These are phyloP conservation scores for Cryptomyrus ogoouensis DNA, from an alignment of 2,113 vertebrate genomes.

Conservation along the genomic window DNA sequence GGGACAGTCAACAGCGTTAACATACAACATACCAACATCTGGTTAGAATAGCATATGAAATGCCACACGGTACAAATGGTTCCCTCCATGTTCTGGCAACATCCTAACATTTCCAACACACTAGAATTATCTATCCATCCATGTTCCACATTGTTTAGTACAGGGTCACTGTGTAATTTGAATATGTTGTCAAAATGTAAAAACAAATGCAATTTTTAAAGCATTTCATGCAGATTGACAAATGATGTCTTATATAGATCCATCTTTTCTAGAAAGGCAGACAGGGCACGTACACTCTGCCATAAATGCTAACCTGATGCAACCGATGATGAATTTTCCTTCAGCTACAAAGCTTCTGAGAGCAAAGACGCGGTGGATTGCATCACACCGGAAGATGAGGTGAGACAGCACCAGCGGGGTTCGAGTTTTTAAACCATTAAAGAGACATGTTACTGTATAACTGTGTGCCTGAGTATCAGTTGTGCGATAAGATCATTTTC, in stretches of 20 bases:
- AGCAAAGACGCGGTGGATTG: slow-evolving; percentile 78
- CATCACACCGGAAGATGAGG: slow-evolving; percentile 83
- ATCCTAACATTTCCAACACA: not conserved
- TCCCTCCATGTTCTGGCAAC: not conserved
- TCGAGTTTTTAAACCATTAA: not conserved
- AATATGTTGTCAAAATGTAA: not conserved
- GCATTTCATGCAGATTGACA: not conserved
- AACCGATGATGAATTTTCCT: slow-evolving; percentile 30
- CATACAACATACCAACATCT: not conserved
- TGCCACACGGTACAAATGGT: not conserved
- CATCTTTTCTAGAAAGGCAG: not conserved
- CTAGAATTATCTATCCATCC: not conserved
- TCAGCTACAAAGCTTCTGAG: slow-evolving; percentile 79
- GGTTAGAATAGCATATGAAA: not conserved
- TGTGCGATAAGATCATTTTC: not conserved
- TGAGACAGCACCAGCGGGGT: slow-evolving; percentile 43
- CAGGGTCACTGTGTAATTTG: not conserved
- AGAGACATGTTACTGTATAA: not conserved
- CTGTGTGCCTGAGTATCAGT: not conserved
- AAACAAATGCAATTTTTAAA: not conserved
- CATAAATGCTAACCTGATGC: not conserved
- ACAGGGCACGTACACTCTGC: not conserved
- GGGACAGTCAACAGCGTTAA: not conserved
- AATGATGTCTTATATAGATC: not conserved
- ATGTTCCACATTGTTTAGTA: not conserved